phyloP scores from a whole-genome alignment of 2,113 vertebrate species.

The Muntiacus reevesi region DNA sequence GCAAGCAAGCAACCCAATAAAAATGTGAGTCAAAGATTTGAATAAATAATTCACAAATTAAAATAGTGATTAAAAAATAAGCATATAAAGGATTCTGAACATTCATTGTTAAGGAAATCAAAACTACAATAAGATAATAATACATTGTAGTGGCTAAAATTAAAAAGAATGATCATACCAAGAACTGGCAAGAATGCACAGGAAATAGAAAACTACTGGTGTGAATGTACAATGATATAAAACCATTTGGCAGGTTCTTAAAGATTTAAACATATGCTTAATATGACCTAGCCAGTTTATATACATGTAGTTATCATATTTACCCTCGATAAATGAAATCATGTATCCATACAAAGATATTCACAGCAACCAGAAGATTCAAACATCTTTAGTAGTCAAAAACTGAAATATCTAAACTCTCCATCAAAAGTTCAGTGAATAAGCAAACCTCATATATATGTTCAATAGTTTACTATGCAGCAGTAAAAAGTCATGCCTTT shows the following conservation, averaged over 20 bases:
- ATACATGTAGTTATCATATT: not conserved
- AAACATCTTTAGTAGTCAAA: not conserved
- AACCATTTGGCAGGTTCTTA: not conserved
- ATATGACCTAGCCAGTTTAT: not conserved
- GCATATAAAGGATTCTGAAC: not conserved
- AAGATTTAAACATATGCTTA: not conserved
- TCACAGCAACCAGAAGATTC: not conserved
- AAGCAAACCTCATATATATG: not conserved
- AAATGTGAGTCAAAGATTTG: not conserved
- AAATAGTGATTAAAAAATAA: not conserved
- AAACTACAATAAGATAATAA: not conserved
- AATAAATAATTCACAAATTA: not conserved
- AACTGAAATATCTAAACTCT: not conserved
- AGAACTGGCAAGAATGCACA: not conserved
- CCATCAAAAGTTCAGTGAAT: not conserved
- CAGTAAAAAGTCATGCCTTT: not conserved
- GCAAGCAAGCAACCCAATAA: not conserved
- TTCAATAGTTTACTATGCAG: not conserved
- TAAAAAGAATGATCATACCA: not conserved
- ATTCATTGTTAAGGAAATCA: not conserved
- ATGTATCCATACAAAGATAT: not conserved
- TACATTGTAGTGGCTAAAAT: not conserved
- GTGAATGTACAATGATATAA: not conserved
- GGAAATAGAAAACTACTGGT: not conserved
- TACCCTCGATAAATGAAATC: not conserved